Evolutionary conservation across 2,888 invertebrate genomes (phyloP).

Genomic region (Apotomis capreana): DNA sequence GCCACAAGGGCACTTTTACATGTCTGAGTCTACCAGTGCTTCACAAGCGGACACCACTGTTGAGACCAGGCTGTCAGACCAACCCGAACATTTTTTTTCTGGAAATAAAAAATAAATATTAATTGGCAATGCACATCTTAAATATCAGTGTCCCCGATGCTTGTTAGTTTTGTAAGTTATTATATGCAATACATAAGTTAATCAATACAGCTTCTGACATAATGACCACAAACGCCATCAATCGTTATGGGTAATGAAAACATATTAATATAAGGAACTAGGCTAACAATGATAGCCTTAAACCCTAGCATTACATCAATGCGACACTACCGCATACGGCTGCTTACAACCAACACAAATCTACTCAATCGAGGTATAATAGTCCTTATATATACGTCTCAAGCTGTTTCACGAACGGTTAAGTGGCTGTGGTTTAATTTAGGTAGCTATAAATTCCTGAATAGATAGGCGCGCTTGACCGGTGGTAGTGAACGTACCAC

Average conservation of each 20-base stretch:
- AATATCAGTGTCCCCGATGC: no score
- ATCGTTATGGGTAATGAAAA: conserved; percentile 10
- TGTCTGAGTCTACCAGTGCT: no score
- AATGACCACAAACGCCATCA: not conserved
- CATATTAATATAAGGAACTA: conserved; percentile 29
- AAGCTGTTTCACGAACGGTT: not conserved
- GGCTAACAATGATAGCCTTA: conserved; percentile 22
- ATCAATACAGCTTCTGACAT: not conserved
- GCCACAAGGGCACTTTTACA: no score
- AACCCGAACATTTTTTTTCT: no score
- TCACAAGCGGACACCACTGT: no score
- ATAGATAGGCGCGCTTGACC: conserved; percentile 44
- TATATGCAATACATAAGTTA: no score
- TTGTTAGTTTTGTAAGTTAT: no score
- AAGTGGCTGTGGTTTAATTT: conserved; percentile 36
- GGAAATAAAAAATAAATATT: no score
- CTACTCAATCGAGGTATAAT: not conserved
- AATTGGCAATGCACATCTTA: no score
- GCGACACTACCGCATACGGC: conserved; percentile 39
- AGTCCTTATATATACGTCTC: not conserved
- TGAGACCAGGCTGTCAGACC: no score
- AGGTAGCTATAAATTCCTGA: conserved; percentile 50
- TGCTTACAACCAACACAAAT: conserved; percentile 5
- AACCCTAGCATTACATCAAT: conserved; percentile 35
- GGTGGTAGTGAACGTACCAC: conserved; percentile 50